Percentiles rank a stretch among this genome's conserved stretches.
Conservation (phyloP, 2,113 vertebrate genomes). For the Hippotragus niger region DNA sequence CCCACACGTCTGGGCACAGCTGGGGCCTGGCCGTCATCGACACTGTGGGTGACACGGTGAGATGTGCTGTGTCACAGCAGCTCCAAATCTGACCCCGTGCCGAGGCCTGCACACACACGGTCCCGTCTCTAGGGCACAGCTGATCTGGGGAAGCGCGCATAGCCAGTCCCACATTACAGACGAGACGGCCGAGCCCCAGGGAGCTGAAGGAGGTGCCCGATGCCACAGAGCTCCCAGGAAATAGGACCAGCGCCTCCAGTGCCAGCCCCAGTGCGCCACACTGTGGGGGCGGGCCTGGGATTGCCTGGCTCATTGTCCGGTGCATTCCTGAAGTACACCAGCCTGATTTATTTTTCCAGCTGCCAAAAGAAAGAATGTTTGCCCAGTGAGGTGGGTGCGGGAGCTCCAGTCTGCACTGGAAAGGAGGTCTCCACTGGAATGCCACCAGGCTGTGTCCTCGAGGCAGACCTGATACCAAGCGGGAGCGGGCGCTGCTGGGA, state of each 20-base stretch:
- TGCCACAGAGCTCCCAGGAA: neutral
- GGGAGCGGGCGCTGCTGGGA: neutral
- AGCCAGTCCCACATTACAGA: neutral
- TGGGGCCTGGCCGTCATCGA: neutral
- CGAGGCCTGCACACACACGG: accelerated
- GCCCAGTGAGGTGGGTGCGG: neutral
- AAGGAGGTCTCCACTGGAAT: neutral
- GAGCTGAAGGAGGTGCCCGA: neutral
- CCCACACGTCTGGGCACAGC: neutral
- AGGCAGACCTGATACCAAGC: neutral
- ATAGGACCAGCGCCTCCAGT: accelerated
- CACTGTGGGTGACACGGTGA: neutral
- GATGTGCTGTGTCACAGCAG: accelerated
- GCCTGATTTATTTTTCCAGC: neutral
- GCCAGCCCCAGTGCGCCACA: accelerated
- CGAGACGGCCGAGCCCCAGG: accelerated
- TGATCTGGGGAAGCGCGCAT: accelerated
- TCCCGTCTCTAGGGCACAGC: neutral
- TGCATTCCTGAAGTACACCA: neutral
- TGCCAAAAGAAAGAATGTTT: neutral
- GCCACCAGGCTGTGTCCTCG: neutral
- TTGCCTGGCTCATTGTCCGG: accelerated
- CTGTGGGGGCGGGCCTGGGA: accelerated
- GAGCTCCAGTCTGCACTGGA: neutral
- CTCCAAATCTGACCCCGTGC: accelerated